These are phyloP conservation scores for Rhegmatorhina hoffmannsi DNA, from an alignment of 2,113 vertebrate species.

Conservation along the genomic window DNA sequence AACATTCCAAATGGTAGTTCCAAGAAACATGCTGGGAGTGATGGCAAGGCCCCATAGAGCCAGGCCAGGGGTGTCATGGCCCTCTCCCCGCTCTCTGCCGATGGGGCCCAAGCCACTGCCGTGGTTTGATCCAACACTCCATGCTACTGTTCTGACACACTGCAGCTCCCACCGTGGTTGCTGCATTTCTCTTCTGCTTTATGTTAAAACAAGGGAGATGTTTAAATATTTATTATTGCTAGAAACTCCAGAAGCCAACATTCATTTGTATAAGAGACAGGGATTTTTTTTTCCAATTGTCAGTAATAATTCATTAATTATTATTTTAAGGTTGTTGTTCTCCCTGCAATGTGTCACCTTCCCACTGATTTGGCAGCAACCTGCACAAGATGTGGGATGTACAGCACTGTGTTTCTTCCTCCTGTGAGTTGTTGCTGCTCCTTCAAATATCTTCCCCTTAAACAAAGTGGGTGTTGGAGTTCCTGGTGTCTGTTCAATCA, in stretches of 20 bases:
- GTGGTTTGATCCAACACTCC: not conserved
- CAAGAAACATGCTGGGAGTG: not conserved
- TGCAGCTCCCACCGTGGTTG: rapidly evolving
- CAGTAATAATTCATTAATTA: slow-evolving; percentile 55
- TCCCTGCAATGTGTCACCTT: not conserved
- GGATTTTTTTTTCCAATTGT: not conserved
- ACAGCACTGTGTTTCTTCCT: not conserved
- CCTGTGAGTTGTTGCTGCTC: not conserved
- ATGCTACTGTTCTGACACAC: not conserved
- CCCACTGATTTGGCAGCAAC: not conserved
- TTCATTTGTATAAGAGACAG: not conserved
- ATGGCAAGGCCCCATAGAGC: not conserved
- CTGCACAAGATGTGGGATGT: not conserved
- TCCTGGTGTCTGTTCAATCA: not conserved
- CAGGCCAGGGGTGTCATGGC: rapidly evolving
- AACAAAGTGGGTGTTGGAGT: not conserved
- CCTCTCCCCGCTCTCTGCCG: rapidly evolving
- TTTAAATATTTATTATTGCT: slow-evolving; percentile 22
- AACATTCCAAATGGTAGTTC: not conserved
- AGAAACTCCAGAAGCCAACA: slow-evolving; percentile 20
- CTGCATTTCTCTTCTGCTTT: slow-evolving; percentile 30
- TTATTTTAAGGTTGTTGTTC: slow-evolving; percentile 23
- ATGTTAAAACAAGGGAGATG: slow-evolving; percentile 22
- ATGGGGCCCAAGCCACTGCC: rapidly evolving
- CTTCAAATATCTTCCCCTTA: not conserved